Evolutionary conservation across 1,140 invertebrate genomes (phyloP), one percentile per base, ranked within the genome.

Genomic region (Drosophila funebris): DNA sequence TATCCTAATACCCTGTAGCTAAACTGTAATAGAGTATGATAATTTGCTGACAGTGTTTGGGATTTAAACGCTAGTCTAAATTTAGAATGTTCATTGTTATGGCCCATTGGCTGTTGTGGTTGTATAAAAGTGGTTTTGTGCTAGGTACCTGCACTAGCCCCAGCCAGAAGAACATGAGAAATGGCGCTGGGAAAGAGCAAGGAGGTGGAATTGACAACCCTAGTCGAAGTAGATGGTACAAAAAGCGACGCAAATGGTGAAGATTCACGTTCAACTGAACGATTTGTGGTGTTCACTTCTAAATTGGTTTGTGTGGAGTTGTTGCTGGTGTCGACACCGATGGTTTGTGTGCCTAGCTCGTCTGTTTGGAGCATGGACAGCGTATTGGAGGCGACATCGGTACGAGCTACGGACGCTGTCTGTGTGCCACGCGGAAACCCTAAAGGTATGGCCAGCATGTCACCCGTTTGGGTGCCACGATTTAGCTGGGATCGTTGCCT

Each of bases 121-220:
- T 9, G 9, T 14, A 5, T 14, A n/a, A 20, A 37, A 41, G 24
- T 11, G 20, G 0, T 29, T 37, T 7, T 13, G 48, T 58, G 16
- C 53, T 66, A 57, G 61, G 44, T 87, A 90, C 89, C 89, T 90
- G 80, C 75, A 67, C 74, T 54, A 39, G 60, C 77, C 18, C 85
- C 79, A 16, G 68, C 66, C 60, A 83, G 53, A 20, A 91, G 66
- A 39, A 83, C 77, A 58, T 83, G 85, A 4, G 90, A 91, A 46
- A 91, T 91, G 33, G 85, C 79, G 37, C 79, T 88, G 16, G 90
- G 90, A 67, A 91, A 91, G 31, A 91, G 76, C 48, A 91, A 54
- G 8, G 79, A 64, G 7, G 54, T 54, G 6, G 84, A 41, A 13
- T 73, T 73, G 20, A 73, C 48, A 18, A 71, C 52, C 56, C 81